Percentiles rank a stretch among this genome's conserved stretches.
Evolutionary conservation across 1,140 invertebrate genomes (phyloP).

Genomic region (Hormaphis cornu): DNA sequence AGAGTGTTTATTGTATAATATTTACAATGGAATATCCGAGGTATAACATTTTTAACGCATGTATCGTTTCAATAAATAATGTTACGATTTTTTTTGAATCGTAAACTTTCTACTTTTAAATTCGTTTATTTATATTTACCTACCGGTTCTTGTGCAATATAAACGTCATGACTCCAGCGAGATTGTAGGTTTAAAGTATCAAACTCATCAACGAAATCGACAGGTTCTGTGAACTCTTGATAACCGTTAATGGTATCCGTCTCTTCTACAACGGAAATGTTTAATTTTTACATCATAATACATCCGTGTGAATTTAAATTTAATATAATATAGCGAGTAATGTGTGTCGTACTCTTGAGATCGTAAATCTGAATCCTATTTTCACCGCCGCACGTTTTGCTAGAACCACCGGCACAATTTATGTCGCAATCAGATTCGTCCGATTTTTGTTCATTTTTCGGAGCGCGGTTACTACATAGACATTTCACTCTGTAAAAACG

Average conservation of each 20-base stretch:
- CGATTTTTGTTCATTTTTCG: conserved; percentile 48
- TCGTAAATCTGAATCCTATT: conserved; percentile 54
- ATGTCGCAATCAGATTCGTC: conserved; percentile 54
- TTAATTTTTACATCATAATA: neutral
- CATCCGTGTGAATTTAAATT: neutral
- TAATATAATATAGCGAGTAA: neutral
- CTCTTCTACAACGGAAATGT: neutral
- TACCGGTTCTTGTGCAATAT: conserved; percentile 7
- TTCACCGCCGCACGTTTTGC: conserved; percentile 74
- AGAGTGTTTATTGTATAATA: too few relatives aligned
- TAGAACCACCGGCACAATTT: conserved; percentile 66
- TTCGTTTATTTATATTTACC: neutral
- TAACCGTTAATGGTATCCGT: too few relatives aligned
- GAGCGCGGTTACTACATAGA: conserved; percentile 66
- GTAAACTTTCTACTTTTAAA: neutral
- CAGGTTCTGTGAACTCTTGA: neutral
- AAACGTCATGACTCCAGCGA: conserved; percentile 19
- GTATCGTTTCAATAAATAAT: too few relatives aligned
- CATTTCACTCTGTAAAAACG: conserved; percentile 86
- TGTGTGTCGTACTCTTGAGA: neutral
- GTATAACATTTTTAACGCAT: too few relatives aligned
- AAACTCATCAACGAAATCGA: neutral
- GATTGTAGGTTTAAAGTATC: neutral
- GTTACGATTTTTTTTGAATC: too few relatives aligned
- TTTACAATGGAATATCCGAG: too few relatives aligned